phyloP scores from a whole-genome alignment of 2,888 invertebrate genomes.

The Cerastoderma edule region DNA sequence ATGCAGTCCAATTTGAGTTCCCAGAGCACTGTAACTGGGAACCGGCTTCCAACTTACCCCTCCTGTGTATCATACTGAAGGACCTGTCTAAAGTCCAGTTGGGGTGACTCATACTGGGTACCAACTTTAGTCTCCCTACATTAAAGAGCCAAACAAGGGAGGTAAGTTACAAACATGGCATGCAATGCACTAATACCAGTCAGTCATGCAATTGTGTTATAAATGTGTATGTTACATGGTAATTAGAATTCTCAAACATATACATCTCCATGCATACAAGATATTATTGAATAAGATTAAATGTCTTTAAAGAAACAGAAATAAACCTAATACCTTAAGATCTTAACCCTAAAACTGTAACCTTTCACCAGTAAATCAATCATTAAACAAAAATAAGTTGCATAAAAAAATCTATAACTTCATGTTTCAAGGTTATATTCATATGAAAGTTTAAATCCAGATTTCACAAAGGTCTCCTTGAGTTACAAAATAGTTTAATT shows the following conservation, averaged over 20 bases:
- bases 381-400: too few relatives aligned
- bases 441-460: too few relatives aligned
- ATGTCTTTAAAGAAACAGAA: too few relatives aligned
- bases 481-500: too few relatives aligned
- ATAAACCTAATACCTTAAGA: too few relatives aligned
- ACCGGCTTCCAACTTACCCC: constrained; percentile 28
- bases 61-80: constrained; percentile 31
- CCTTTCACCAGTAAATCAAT: too few relatives aligned
- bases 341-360: too few relatives aligned
- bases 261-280: constrained; percentile 9
- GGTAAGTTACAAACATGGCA: constrained; percentile 11
- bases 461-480: too few relatives aligned
- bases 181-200: constrained; percentile 20
- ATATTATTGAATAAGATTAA: not conserved
- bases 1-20: too few relatives aligned
- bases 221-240: not conserved
- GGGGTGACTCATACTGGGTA: constrained; percentile 65
- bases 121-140: constrained; percentile 71
- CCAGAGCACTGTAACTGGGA: too few relatives aligned
- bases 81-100: constrained; percentile 71
- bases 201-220: constrained; percentile 12
- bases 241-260: not conserved
- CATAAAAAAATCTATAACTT: too few relatives aligned
- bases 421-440: too few relatives aligned
- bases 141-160: constrained; percentile 32